A percentile compares a stretch with the other conserved stretches of the same genome.
phyloP scores from a whole-genome alignment of 2,113 vertebrate species.

The Balaeniceps rex region DNA sequence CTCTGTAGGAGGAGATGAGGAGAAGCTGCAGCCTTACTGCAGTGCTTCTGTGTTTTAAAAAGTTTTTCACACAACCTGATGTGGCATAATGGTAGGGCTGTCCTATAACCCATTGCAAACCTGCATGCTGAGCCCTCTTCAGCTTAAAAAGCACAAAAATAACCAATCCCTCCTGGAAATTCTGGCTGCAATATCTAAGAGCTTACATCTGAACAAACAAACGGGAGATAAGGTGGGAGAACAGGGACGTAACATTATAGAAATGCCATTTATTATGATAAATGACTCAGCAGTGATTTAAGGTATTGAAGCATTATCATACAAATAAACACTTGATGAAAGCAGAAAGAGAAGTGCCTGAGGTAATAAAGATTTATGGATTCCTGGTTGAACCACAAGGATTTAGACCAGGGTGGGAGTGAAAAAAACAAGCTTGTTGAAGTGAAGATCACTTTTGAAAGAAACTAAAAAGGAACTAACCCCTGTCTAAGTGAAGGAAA shows the following conservation, averaged over 20 bases:
- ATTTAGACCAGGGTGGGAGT: neutral
- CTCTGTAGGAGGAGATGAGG: neutral
- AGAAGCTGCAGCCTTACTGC: neutral
- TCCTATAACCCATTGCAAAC: neutral
- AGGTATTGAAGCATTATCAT: neutral
- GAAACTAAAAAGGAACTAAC: neutral
- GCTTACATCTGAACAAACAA: neutral
- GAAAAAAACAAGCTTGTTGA: neutral
- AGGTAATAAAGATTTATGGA: slow-evolving; percentile 14
- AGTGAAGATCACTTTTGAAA: neutral
- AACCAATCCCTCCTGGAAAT: neutral
- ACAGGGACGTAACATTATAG: neutral
- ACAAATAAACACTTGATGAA: slow-evolving; percentile 47
- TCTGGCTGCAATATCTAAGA: neutral
- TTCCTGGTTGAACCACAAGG: neutral
- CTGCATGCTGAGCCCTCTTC: neutral
- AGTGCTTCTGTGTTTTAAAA: neutral
- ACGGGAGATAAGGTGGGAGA: neutral
- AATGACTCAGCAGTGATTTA: neutral
- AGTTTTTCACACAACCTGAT: neutral
- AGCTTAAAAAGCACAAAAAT: neutral
- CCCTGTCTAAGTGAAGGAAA: neutral
- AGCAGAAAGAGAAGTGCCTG: neutral
- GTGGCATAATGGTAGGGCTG: neutral
- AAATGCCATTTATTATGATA: slow-evolving; percentile 14